A percentile compares a stretch with the other conserved stretches of the same genome.
Evolutionary conservation across 2,888 invertebrate genomes (phyloP).

Genomic region (Eupithecia pulchellata): DNA sequence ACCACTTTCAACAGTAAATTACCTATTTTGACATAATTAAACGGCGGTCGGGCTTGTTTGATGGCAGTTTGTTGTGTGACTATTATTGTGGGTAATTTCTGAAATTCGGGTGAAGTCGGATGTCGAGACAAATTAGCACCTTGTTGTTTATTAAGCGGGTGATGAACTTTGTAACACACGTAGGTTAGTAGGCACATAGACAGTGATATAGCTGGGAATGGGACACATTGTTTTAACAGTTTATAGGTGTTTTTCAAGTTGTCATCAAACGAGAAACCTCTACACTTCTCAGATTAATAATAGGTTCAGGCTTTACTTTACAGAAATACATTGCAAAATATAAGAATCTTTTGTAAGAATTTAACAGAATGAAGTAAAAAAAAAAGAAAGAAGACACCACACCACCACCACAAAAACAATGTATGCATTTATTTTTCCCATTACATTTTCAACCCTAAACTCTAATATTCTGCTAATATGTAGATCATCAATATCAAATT

Average conservation of each 20-base stretch:
- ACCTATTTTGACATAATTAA: conserved; percentile 49
- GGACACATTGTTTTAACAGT: neutral
- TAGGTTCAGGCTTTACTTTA: too few species aligned
- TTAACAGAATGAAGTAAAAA: too few species aligned
- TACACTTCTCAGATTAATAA: neutral
- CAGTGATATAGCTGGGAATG: neutral
- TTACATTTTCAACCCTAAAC: too few species aligned
- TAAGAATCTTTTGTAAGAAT: too few species aligned
- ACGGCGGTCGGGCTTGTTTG: conserved; percentile 43
- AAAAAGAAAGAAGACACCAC: too few species aligned
- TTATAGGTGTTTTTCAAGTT: neutral
- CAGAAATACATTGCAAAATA: too few species aligned
- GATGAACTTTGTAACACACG: neutral
- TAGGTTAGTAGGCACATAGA: neutral
- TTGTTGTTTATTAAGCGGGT: neutral
- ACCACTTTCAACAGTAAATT: conserved; percentile 19
- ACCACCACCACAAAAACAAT: too few species aligned
- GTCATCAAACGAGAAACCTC: neutral
- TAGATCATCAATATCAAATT: neutral
- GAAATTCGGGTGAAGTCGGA: conserved; percentile 18
- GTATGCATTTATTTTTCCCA: too few species aligned
- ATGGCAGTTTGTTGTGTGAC: conserved; percentile 28
- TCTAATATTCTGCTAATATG: neutral
- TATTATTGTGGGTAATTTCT: conserved; percentile 23
- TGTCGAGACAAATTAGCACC: conserved; percentile 9